Base-by-base conservation (phyloP, 2,797 vertebrate genomes). In the Cirrhinus mrigala region DNA sequence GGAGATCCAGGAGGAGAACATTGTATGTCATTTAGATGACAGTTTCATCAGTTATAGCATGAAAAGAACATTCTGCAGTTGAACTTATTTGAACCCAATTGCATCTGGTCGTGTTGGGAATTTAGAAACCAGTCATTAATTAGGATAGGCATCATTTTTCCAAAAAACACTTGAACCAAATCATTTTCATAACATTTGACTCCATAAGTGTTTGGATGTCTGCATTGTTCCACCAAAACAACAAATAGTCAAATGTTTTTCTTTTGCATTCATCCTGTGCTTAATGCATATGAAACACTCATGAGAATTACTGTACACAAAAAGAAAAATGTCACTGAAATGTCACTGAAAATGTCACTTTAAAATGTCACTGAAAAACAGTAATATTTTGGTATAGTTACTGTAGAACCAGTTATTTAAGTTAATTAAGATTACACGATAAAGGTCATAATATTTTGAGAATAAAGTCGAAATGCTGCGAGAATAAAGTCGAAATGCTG, bases 1-100 rank as follows among this genome's bases (percentile, higher is more conserved):
- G 88, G 98, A 99, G 94, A 99, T 99, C 92, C 98, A 98, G 92
- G 98, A 99, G 86, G 97, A 98, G 40, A 97, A 97, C 91, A 96
- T 94, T 84, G 97, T 99, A 92, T 94, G 97, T 91, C 27, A 46
- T n/a, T 22, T 27, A 40, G 74, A 48, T 40, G 50, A 8, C 7
- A 29, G 29, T 20, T 46, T 82, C 29, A 82, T 29, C 60, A 50
- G 56, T 48, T 60, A 18, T 8, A 56, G 18, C 46, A 29, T 46
- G 54, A 62, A 20, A 44, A 18, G 1, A 16, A 29, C 54, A 69
- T 50, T 54, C 83, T 50, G 11, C 6, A 48, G n/a, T 44, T n/a
- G 2, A 33, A 5, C 4, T 6, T 20, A 44, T 66, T 27, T 62
- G 4, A 78, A 60, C 1, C 22, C 56, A 58, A 18, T 16, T 8